Conservation (phyloP, 2,113 vertebrate species). For the Rana temporaria region DNA sequence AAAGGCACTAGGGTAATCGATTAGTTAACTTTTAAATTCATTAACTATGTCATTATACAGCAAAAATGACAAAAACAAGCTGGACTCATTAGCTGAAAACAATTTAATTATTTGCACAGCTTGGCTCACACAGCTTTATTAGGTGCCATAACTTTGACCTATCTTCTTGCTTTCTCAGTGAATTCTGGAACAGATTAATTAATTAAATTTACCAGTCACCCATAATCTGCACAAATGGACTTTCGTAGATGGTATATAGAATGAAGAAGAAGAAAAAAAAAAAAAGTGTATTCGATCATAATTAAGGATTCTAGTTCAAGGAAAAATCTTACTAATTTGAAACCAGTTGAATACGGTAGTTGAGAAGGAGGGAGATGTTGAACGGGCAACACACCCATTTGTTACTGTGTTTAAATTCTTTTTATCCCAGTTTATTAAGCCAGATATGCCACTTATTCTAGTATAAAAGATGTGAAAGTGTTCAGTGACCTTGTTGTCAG, state of each 20-base stretch:
- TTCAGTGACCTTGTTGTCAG: background rate
- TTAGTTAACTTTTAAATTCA: slow-evolving; percentile 34
- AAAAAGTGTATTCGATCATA: slow-evolving; percentile 3
- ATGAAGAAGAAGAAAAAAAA: too few species aligned
- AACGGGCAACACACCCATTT: too few species aligned
- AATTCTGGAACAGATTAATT: slow-evolving; percentile 41
- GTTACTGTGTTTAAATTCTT: background rate
- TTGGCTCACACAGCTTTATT: slow-evolving; percentile 46
- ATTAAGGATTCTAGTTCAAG: background rate
- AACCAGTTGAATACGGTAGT: background rate
- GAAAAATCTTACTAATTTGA: background rate
- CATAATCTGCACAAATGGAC: slow-evolving; percentile 23
- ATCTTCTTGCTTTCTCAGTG: slow-evolving; percentile 30
- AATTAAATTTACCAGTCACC: slow-evolving; percentile 47
- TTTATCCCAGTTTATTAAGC: background rate
- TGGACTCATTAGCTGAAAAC: slow-evolving; percentile 49
- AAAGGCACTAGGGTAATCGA: background rate
- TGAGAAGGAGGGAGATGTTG: too few species aligned
- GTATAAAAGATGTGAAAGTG: background rate
- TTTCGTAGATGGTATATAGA: background rate
- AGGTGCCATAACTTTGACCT: slow-evolving; percentile 47
- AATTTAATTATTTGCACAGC: slow-evolving; percentile 55
- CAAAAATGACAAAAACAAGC: slow-evolving; percentile 51
- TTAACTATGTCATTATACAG: slow-evolving; percentile 1
- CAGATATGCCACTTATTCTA: background rate